Evolutionary conservation across 2,113 vertebrate species (phyloP), one percentile per base, ranked within the genome.

Genomic region (Aplodontia rufa): DNA sequence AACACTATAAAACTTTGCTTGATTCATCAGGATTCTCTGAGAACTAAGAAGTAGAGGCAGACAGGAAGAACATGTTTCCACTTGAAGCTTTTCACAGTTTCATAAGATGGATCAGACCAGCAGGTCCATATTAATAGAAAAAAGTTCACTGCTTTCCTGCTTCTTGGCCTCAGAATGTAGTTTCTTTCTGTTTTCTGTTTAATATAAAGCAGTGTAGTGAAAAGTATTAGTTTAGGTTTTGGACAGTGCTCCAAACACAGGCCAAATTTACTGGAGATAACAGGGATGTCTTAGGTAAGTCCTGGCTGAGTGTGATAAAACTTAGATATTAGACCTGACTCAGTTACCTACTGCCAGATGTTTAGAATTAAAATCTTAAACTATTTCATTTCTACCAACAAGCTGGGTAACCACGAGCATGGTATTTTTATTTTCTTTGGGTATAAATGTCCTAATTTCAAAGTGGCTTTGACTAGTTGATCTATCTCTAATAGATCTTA

Each of bases 211-310:
- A 24, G 20, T 51, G 24, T 45, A n/a, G 45, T 62, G 64, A 40
- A 64, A 64, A 68, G 32, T 37, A 40, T 96, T 72, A 51, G 62
- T 95, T 93, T 94, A 74, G 45, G 78, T 76, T 69, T 72, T 49
- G 9, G 11, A 11, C 51, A 13, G 6, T 40, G 6, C 8, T 89
- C 26, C 74, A 60, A 20, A 75, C 55, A 24, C 6, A 55, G 51
- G 45, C 60, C 7, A 32, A 4, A 6, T 84, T 80, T 72, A 22
- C 10, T 4, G 13, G 19, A 86, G 2, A 8, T 80, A 82, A 66
- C 5, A 86, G 20, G 42, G 4, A 62, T 69, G 3, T 86, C 45
- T 87, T 89, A 22, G 4, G 6, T 87, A 76, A 74, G 13, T 60
- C 6, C 32, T 30, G 8, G 19, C 22, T 40, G 55, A 88, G 13